Base-by-base conservation (phyloP, 2,797 vertebrate genomes). In the Poecilia wingei region DNA sequence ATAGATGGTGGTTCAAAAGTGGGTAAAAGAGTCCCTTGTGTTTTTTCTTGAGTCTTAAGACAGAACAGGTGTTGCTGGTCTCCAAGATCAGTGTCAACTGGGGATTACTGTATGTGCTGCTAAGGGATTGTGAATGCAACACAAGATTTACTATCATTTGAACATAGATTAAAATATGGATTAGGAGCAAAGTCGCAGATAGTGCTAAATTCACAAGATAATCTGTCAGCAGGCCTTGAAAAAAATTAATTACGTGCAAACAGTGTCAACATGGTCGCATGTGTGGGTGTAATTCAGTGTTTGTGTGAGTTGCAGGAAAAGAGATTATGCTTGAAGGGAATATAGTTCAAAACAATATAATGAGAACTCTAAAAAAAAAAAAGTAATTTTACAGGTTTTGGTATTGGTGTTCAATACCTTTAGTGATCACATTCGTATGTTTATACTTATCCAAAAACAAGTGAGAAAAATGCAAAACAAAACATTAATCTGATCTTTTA, bases 81-180 rank as follows among this genome's bases (percentile, higher is more conserved):
- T 83, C 81, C 55, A 6, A 89, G 94, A 95, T 96, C 93, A 81
- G 94, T 94, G 94, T 95, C 93, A 94, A 61, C 78, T 18, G 4
- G 72, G 89, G 94, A 95, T 95, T 94, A 95, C 72, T 81, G 88
- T 86, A 87, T 92, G 92, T 93, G 93, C 92, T 75, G 51, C 77
- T 16, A 71, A 90, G 82, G 91, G 91, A 93, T 93, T 94, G 89
- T 78, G 74, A 93, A 88, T 12, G 70, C 80, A 81, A 86, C 2
- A 85, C 79, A 88, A 94, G 89, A 91, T 89, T 91, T 87, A 84
- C 81, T 80, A 79, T 86, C 82, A 87, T 89, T 82, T 78, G 78
- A 86, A 66, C 83, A 85, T 75, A 90, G 93, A 94, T 95, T 94
- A 94, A 91, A 88, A 89, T 93, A 89, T 93, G 91, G 94, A 95